Conservation (phyloP, 2,797 vertebrate genomes). For the Sciurus vulgaris region DNA sequence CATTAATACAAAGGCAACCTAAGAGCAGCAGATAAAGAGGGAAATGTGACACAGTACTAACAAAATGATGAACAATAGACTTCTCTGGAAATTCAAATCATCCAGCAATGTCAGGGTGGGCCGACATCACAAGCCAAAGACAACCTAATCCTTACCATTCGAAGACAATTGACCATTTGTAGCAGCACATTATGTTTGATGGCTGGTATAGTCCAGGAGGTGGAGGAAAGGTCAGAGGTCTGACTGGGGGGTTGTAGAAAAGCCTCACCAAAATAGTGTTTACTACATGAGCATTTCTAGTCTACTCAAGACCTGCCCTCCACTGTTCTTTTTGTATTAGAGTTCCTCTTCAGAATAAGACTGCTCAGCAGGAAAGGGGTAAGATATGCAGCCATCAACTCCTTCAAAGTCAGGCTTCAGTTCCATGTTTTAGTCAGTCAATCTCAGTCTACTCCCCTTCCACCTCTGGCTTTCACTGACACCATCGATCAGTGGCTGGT, state of each 20-base stretch:
- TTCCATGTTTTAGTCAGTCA: background rate
- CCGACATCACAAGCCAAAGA: background rate
- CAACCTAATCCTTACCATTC: background rate
- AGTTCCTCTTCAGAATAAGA: background rate
- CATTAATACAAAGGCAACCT: background rate
- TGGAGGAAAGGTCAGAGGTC: background rate
- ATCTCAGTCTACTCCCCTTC: background rate
- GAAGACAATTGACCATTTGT: background rate
- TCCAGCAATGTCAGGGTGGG: background rate
- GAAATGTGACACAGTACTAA: background rate
- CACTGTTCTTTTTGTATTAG: background rate
- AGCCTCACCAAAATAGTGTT: background rate
- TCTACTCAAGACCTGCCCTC: background rate
- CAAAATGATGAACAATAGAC: background rate
- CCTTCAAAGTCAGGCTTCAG: background rate
- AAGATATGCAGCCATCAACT: background rate
- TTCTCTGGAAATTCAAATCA: conserved; percentile 11
- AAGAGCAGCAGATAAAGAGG: background rate
- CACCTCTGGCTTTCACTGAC: background rate
- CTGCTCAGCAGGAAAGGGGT: background rate
- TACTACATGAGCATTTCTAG: background rate
- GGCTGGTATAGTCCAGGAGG: background rate
- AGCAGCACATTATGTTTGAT: background rate
- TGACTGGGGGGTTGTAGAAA: background rate
- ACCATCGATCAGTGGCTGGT: background rate